Evolutionary conservation across 1,140 invertebrate genomes (phyloP).

Genomic region (Ceratosolen solmsi): DNA sequence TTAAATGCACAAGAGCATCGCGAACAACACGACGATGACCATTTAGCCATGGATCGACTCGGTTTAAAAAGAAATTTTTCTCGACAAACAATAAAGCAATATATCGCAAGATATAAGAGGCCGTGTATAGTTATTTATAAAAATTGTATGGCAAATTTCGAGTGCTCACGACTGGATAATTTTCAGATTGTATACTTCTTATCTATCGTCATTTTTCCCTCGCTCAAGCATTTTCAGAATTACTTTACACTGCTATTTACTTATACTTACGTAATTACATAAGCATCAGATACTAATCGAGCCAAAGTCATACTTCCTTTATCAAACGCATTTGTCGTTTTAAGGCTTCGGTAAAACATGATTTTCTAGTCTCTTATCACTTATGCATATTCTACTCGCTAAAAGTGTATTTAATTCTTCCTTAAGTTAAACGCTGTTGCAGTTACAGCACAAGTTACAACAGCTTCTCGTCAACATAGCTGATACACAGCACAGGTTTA

Average conservation of each 20-base stretch:
- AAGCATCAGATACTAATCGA: background rate
- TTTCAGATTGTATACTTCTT: too few relatives aligned
- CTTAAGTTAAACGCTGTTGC: background rate
- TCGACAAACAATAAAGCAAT: background rate
- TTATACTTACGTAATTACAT: background rate
- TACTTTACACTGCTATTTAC: too few relatives aligned
- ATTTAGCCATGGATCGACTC: background rate
- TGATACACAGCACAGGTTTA: background rate
- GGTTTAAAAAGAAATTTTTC: background rate
- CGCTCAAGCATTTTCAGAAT: too few relatives aligned
- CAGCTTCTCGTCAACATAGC: background rate
- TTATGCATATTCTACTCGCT: background rate
- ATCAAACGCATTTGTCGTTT: background rate
- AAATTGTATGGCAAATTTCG: too few relatives aligned
- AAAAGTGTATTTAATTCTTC: background rate
- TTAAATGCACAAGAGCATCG: too few relatives aligned
- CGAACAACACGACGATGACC: too few relatives aligned
- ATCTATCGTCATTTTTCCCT: too few relatives aligned
- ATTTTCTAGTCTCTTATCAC: background rate
- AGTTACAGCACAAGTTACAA: background rate
- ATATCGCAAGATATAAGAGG: too few relatives aligned
- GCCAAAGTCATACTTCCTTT: background rate
- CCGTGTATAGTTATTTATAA: too few relatives aligned
- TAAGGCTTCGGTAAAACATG: background rate
- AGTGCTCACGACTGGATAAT: too few relatives aligned